A percentile compares a stretch with the other conserved stretches of the same genome.
Evolutionary conservation across 2,888 invertebrate species (phyloP).

Genomic region (Eupithecia insigniata): DNA sequence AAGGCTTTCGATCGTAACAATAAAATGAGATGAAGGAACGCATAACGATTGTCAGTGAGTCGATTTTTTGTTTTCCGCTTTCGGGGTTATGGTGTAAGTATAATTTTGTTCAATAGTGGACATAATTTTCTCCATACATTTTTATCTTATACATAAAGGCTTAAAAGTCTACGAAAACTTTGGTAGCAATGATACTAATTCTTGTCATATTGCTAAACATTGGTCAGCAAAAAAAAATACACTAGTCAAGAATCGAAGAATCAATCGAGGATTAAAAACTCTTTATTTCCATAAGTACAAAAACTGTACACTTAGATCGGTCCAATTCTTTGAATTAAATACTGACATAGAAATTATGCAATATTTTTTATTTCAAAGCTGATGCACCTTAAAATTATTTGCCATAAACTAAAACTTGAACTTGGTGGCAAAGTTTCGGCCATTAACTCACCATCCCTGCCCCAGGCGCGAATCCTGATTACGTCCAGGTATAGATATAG

Average conservation of each 20-base stretch:
- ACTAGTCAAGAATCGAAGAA: too few species aligned
- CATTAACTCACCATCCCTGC: not conserved
- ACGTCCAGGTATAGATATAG: not conserved
- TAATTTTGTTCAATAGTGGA: not conserved
- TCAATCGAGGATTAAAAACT: too few species aligned
- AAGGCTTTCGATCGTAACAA: not conserved
- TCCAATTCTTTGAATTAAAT: too few species aligned
- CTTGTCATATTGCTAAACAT: not conserved
- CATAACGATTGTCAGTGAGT: too few species aligned
- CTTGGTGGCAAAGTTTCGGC: not conserved
- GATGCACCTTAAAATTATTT: not conserved
- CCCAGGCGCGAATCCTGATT: not conserved
- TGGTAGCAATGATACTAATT: not conserved
- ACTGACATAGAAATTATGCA: too few species aligned
- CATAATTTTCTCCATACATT: not conserved
- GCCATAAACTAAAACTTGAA: not conserved
- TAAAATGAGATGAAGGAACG: not conserved
- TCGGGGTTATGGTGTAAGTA: not conserved
- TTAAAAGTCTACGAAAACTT: not conserved
- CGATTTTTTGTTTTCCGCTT: not conserved
- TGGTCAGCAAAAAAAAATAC: not conserved
- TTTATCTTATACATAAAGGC: not conserved
- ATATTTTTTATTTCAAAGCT: too few species aligned
- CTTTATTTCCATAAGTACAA: too few species aligned
- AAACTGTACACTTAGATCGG: too few species aligned